These are phyloP conservation scores for Steromphala cineraria DNA, from an alignment of 2,888 invertebrate genomes.

Conservation along the genomic window DNA sequence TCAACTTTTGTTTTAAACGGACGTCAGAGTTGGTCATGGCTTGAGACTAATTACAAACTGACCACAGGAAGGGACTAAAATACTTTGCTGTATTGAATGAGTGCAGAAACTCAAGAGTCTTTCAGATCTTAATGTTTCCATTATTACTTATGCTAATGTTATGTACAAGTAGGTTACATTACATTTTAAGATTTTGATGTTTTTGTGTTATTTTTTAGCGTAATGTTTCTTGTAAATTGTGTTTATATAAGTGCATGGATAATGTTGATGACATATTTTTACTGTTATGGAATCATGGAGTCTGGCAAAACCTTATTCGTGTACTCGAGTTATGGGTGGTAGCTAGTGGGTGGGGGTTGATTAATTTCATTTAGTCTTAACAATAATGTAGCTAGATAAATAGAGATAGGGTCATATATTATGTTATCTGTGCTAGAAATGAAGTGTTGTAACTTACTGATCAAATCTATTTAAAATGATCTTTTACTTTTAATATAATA, in stretches of 20 bases:
- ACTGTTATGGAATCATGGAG: not conserved
- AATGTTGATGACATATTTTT: not conserved
- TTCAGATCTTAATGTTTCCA: slow-evolving; percentile 6
- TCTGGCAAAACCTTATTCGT: not conserved
- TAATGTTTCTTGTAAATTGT: too few species aligned
- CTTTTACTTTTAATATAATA: too few species aligned
- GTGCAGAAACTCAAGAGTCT: not conserved
- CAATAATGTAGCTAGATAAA: too few species aligned
- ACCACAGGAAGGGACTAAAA: not conserved
- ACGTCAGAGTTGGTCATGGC: not conserved
- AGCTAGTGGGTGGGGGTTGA: too few species aligned
- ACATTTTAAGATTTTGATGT: not conserved
- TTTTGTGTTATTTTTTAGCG: not conserved
- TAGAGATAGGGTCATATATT: too few species aligned
- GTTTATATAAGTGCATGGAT: not conserved
- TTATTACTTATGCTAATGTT: not conserved
- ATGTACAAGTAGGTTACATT: not conserved
- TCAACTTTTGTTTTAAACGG: not conserved
- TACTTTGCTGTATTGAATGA: not conserved
- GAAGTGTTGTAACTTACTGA: too few species aligned
- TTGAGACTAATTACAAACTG: not conserved
- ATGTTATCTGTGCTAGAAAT: too few species aligned
- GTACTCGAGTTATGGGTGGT: too few species aligned
- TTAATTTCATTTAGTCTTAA: too few species aligned
- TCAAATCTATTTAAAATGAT: too few species aligned